Base-by-base conservation (phyloP, 2,113 vertebrate species). In the Periophthalmus modestus region DNA sequence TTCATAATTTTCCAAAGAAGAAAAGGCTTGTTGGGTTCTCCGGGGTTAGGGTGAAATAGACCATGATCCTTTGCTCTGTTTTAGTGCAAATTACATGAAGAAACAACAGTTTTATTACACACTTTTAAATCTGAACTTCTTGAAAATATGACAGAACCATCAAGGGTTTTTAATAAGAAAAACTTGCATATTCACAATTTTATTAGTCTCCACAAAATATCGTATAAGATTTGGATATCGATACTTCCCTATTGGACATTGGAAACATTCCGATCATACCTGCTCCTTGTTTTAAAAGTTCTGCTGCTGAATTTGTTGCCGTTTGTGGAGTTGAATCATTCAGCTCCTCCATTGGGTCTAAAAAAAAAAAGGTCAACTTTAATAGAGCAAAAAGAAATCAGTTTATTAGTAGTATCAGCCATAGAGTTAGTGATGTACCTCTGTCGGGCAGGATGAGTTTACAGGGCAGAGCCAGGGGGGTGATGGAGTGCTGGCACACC, bases 401-500 rank as follows among this genome's bases (percentile, higher is more conserved):
- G 5, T 16, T 10, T 19, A 36, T 16, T 13, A 39, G 1, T 43
- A n/a, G 19, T 7, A 39, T n/a, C 7, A 39, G n/a, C 14, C 39
- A 65, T 19, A 23, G 43, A 36, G 12, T 33, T 47, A 11, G 9
- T 39, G 0, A 7, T 39, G 90, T 79, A 97, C 96, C 97, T 97
- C 93, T 93, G 92, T 95, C 93, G 3, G 97, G 97, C 82, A 99
- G 96, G 85, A 98, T 96, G 24, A 99, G 93, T 80, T 95, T 97
- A 85, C 96, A 98, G 33, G 97, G 97, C 89, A 99, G 77, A 48
- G 97, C 97, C 93, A 99, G 82, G 1, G 97, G 94, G 0, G 96
- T 99, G 89, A 97, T 98, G 88, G 97, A 97, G 90, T 99, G 97
- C 68, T 99, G 97, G 83, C 96, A 98, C 68, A 98, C 96, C 88